Conservation (phyloP, 2,113 vertebrate genomes). For the Aythya baeri region DNA sequence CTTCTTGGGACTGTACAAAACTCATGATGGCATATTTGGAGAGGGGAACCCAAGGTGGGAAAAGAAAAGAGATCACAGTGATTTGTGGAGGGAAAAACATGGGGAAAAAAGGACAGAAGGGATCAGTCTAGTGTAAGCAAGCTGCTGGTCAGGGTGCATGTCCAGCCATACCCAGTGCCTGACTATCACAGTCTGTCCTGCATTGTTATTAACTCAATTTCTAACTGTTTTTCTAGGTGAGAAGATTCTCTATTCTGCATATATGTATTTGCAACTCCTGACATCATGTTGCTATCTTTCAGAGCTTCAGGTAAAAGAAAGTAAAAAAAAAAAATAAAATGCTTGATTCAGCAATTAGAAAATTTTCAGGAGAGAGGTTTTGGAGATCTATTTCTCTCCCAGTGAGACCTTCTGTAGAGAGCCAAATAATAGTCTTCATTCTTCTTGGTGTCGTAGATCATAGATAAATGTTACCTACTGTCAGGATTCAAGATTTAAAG, state of each 20-base stretch:
- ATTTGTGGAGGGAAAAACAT: background rate
- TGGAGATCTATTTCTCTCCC: background rate
- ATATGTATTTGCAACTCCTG: background rate
- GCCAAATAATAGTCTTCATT: background rate
- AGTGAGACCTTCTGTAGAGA: background rate
- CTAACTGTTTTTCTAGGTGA: too few species aligned
- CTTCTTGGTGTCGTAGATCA: background rate
- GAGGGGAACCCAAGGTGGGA: background rate
- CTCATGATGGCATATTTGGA: background rate
- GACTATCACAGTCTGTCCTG: background rate
- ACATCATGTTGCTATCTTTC: background rate
- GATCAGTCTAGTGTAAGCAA: background rate
- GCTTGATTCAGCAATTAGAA: background rate
- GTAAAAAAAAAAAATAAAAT: too few species aligned
- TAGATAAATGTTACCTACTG: background rate
- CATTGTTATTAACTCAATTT: too few species aligned
- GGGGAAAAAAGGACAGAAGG: background rate
- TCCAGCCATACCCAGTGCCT: background rate
- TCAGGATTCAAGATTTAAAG: background rate
- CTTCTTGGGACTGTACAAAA: background rate
- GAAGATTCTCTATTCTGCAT: too few species aligned
- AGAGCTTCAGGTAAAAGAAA: background rate
- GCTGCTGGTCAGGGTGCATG: background rate
- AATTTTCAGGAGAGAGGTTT: background rate
- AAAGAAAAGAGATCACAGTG: background rate